These are phyloP conservation scores for Perca flavescens DNA, from an alignment of 2,113 vertebrate species.

Conservation along the genomic window DNA sequence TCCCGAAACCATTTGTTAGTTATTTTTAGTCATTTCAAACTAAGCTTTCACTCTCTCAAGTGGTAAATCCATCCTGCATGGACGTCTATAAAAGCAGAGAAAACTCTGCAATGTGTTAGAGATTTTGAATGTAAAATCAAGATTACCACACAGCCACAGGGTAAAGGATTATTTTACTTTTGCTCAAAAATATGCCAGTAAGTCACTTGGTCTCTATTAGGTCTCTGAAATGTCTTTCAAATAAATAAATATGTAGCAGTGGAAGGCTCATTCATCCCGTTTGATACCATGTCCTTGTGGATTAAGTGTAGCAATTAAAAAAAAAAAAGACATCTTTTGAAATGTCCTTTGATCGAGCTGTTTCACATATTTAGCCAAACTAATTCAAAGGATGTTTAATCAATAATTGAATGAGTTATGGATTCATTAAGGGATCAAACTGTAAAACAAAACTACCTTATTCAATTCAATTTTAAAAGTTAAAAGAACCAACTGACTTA, in stretches of 20 bases:
- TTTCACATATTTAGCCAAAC: constrained; percentile 4
- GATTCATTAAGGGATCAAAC: constrained; percentile 2
- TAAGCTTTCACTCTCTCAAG: constrained; percentile 65
- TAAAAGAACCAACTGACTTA: not conserved
- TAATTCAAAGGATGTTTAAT: constrained; percentile 14
- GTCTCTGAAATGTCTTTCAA: not conserved
- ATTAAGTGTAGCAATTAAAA: constrained; percentile 33
- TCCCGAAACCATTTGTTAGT: not conserved
- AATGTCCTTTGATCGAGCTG: not conserved
- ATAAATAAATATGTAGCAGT: constrained; percentile 14
- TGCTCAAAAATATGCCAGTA: not conserved
- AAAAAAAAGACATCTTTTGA: constrained; percentile 1
- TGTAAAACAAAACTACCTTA: not conserved
- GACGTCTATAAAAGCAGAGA: constrained; percentile 67
- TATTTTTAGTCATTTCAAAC: constrained; percentile 46
- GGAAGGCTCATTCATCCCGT: not conserved
- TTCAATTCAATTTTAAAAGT: not conserved
- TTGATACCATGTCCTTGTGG: not conserved
- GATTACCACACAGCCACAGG: constrained; percentile 75
- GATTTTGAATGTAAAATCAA: constrained; percentile 76
- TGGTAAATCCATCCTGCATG: constrained; percentile 61
- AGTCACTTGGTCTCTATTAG: not conserved
- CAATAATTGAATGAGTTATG: not conserved
- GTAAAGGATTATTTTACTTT: constrained; percentile 54
- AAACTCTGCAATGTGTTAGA: constrained; percentile 77